Evolutionary conservation across 2,797 vertebrate genomes (phyloP).

Genomic region (Sphenodon punctatus): DNA sequence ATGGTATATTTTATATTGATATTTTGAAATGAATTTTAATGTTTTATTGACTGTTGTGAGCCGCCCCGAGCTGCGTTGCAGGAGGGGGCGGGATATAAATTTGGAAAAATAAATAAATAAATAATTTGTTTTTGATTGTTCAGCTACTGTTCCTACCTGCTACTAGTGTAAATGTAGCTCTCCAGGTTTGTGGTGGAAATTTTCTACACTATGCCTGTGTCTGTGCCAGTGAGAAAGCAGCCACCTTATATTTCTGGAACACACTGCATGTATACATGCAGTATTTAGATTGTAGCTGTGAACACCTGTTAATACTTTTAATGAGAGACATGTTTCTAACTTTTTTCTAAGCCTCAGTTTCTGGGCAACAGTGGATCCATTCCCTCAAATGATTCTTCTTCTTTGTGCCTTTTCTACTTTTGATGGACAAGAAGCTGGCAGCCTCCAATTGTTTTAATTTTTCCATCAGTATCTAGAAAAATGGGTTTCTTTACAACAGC

Average conservation of each 20-base stretch:
- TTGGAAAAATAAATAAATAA: too few relatives aligned
- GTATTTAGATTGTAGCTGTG: constrained; percentile 34
- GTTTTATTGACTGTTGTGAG: too few relatives aligned
- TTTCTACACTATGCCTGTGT: background rate
- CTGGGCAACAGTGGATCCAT: background rate
- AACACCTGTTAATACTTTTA: background rate
- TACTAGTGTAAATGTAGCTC: background rate
- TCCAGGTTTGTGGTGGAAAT: background rate
- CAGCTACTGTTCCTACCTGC: background rate
- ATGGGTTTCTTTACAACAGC: constrained; percentile 38
- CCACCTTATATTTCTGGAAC: background rate
- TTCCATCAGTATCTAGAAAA: constrained; percentile 50
- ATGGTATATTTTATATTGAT: too few relatives aligned
- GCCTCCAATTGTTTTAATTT: constrained; percentile 30
- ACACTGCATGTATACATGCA: background rate
- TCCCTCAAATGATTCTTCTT: background rate
- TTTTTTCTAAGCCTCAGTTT: background rate
- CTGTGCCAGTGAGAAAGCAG: background rate
- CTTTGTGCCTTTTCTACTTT: constrained; percentile 3
- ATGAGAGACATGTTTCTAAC: constrained; percentile 1
- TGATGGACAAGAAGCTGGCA: constrained; percentile 11
- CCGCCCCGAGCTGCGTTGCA: too few relatives aligned
- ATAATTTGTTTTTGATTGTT: background rate
- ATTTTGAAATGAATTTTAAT: too few relatives aligned
- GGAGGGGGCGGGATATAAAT: too few relatives aligned